A percentile compares a stretch with the other conserved stretches of the same genome.
These are phyloP conservation scores for Trissolcus japonicus DNA, from an alignment of 2,888 invertebrate genomes.

Conservation along the genomic window DNA sequence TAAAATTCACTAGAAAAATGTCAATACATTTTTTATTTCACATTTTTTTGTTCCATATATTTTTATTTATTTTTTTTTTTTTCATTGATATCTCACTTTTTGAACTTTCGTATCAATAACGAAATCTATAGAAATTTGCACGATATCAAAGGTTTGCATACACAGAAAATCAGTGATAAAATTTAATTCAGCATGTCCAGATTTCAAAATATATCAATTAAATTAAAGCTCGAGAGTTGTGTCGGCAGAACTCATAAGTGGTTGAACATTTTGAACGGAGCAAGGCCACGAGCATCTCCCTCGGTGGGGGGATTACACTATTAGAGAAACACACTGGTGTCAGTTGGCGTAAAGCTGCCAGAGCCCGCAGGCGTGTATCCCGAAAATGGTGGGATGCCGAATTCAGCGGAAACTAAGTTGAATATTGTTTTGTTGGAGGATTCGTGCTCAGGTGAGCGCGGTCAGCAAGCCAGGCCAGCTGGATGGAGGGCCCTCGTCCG, in stretches of 20 bases:
- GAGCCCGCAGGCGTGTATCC: conserved; percentile 52
- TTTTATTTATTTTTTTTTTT: no score
- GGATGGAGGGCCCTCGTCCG: conserved; percentile 12
- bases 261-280: conserved; percentile 37
- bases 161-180: no score
- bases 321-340: conserved; percentile 59
- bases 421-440: conserved; percentile 69
- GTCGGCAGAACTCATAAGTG: conserved; percentile 46
- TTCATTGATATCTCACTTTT: no score
- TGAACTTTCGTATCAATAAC: no score
- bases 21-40: no score
- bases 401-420: conserved; percentile 72
- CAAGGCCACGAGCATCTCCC: conserved; percentile 56
- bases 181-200: no score
- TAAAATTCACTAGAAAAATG: no score
- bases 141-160: no score
- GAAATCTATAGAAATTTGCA: no score
- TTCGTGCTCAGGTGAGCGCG: conserved; percentile 56
- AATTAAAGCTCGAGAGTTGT: conserved; percentile 29
- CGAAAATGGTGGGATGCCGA: conserved; percentile 59
- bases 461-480: conserved; percentile 33
- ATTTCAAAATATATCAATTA: no score
- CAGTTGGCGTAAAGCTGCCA: conserved; percentile 51
- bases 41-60: no score
- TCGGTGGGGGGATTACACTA: conserved; percentile 57